Percentiles rank a stretch among this genome's conserved stretches.
phyloP scores from a whole-genome alignment of 2,888 invertebrate genomes.

The Autographa gamma region DNA sequence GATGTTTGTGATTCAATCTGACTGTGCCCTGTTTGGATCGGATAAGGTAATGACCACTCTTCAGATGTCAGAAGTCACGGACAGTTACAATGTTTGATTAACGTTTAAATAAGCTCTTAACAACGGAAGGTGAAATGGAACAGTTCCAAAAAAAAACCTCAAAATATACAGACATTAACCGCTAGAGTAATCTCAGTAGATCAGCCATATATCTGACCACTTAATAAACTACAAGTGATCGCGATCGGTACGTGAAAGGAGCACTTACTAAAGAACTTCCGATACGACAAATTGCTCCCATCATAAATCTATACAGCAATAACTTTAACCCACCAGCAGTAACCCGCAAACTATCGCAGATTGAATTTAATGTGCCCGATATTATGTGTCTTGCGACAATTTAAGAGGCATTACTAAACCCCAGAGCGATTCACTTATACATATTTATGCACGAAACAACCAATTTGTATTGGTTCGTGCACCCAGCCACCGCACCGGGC shows the following conservation, averaged over 20 bases:
- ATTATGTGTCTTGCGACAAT: constrained; percentile 77
- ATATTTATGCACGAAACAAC: constrained; percentile 82
- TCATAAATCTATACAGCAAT: constrained; percentile 75
- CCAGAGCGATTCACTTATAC: constrained; percentile 77
- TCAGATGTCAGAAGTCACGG: not conserved
- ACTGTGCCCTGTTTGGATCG: constrained; percentile 1
- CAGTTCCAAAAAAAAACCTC: not conserved
- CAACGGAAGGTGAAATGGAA: not conserved
- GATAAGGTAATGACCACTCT: not conserved
- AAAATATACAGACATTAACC: not conserved
- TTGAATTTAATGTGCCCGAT: constrained; percentile 79
- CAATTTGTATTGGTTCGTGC: constrained; percentile 61
- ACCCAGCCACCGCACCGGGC: constrained; percentile 67
- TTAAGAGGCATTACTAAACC: constrained; percentile 79
- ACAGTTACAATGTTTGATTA: not conserved
- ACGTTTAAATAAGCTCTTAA: not conserved
- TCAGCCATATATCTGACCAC: constrained; percentile 5
- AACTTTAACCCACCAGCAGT: constrained; percentile 72
- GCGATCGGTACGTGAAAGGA: constrained; percentile 21
- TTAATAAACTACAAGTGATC: constrained; percentile 33
- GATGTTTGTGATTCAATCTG: not conserved
- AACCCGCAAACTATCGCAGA: constrained; percentile 71
- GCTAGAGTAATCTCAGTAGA: not conserved
- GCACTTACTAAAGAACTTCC: constrained; percentile 68
- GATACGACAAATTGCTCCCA: constrained; percentile 75